Evolutionary conservation across 1,140 invertebrate genomes (phyloP).

Genomic region (Zophobas morio): DNA sequence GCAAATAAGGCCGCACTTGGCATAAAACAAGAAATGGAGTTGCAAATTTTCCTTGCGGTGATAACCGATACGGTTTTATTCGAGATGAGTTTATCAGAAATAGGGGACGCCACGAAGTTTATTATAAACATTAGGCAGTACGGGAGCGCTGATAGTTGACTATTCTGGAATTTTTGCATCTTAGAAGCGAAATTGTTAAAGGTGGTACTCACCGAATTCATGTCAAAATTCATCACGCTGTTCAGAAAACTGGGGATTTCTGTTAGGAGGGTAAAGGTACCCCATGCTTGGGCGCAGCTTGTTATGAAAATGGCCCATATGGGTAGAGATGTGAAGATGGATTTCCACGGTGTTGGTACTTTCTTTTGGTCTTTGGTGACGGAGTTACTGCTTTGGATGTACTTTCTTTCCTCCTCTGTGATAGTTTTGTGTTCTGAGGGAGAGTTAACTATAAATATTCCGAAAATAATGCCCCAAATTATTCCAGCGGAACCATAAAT

Average conservation of each 20-base stretch:
- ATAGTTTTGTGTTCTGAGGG: constrained; percentile 77
- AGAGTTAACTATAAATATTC: constrained; percentile 75
- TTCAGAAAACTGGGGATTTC: constrained; percentile 93
- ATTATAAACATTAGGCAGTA: background rate
- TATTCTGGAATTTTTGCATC: constrained; percentile 70
- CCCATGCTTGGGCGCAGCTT: constrained; percentile 92
- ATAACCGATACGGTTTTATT: constrained; percentile 71
- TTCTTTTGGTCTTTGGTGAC: background rate
- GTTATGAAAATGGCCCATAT: constrained; percentile 86
- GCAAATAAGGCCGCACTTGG: constrained; percentile 75
- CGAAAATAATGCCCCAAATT: constrained; percentile 75
- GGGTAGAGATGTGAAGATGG: constrained; percentile 81
- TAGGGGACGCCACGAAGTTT: constrained; percentile 73
- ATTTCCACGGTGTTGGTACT: constrained; percentile 78
- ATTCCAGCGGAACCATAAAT: constrained; percentile 77
- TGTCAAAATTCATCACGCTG: constrained; percentile 83
- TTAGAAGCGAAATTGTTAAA: constrained; percentile 66
- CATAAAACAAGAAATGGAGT: constrained; percentile 70
- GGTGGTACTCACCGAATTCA: constrained; percentile 69
- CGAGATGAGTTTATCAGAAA: constrained; percentile 74
- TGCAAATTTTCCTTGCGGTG: constrained; percentile 48
- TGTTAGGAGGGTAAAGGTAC: constrained; percentile 91
- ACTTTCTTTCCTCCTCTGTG: constrained; percentile 72
- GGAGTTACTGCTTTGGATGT: constrained; percentile 71
- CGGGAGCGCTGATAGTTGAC: constrained; percentile 57